Percentiles rank a stretch among this genome's conserved stretches.
phyloP scores from a whole-genome alignment of 2,113 vertebrate species.

The Origma solitaria region DNA sequence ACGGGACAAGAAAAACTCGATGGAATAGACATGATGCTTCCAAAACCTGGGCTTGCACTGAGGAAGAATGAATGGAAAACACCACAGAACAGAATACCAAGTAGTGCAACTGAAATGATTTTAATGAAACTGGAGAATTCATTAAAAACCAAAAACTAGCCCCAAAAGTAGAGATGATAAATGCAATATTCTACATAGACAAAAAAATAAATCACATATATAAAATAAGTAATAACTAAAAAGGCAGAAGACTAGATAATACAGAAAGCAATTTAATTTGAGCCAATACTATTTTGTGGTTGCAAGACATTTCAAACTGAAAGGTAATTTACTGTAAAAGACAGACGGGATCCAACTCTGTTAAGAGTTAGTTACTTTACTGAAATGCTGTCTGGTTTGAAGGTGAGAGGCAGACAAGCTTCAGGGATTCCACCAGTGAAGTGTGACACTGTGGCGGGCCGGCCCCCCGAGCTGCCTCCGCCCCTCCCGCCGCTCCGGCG shows the following conservation, averaged over 20 bases:
- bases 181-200: background rate
- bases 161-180: background rate
- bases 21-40: background rate
- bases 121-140: background rate
- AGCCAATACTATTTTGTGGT: background rate
- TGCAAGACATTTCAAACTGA: background rate
- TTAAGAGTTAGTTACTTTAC: background rate
- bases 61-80: background rate
- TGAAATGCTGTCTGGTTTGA: background rate
- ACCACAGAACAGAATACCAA: background rate
- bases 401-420: background rate
- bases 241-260: background rate
- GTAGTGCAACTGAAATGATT: background rate
- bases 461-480: too few relatives aligned
- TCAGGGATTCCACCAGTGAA: background rate
- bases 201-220: background rate
- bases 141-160: background rate
- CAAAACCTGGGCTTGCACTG: background rate
- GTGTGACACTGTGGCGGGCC: too few relatives aligned
- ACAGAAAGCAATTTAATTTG: background rate
- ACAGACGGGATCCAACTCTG: background rate
- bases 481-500: too few relatives aligned
- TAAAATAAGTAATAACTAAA: background rate
- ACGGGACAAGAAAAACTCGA: background rate
- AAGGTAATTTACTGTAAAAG: background rate